Conservation (phyloP, 2,888 invertebrate species). For the Eurytoma adleriae region DNA sequence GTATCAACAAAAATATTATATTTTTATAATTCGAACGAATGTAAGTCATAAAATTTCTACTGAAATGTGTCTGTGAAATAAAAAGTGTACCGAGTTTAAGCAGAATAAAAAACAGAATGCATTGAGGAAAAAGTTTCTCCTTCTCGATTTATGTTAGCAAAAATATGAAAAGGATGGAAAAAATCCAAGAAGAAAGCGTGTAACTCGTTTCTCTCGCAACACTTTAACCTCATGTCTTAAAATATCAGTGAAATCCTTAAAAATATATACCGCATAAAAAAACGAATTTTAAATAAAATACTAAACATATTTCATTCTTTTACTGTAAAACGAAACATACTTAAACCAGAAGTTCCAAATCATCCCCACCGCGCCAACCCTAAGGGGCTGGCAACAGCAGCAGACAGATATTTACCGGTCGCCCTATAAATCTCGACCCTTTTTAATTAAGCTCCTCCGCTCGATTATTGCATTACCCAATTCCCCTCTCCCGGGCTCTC, state of each 20-base stretch:
- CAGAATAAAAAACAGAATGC: background rate
- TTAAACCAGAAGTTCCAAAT: background rate
- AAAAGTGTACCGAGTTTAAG: background rate
- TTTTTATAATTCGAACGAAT: background rate
- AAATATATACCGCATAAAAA: background rate
- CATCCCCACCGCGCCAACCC: background rate
- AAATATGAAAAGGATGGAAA: background rate
- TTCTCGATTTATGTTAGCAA: too few species aligned
- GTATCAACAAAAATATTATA: background rate
- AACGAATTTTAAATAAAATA: background rate
- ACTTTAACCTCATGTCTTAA: background rate
- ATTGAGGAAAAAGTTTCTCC: background rate
- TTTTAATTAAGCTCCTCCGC: background rate
- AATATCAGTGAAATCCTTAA: background rate
- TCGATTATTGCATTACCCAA: constrained; percentile 18
- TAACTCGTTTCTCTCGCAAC: constrained; percentile 6
- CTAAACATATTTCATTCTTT: background rate
- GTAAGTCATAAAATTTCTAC: background rate
- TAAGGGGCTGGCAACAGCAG: background rate
- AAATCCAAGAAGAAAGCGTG: background rate
- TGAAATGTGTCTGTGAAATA: background rate
- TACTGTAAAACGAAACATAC: background rate
- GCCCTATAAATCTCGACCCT: too few species aligned
- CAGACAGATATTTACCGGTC: too few species aligned
- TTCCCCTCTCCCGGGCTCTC: background rate